Conservation (phyloP, 2,797 vertebrate genomes). For the Notolepis coatsorum region DNA sequence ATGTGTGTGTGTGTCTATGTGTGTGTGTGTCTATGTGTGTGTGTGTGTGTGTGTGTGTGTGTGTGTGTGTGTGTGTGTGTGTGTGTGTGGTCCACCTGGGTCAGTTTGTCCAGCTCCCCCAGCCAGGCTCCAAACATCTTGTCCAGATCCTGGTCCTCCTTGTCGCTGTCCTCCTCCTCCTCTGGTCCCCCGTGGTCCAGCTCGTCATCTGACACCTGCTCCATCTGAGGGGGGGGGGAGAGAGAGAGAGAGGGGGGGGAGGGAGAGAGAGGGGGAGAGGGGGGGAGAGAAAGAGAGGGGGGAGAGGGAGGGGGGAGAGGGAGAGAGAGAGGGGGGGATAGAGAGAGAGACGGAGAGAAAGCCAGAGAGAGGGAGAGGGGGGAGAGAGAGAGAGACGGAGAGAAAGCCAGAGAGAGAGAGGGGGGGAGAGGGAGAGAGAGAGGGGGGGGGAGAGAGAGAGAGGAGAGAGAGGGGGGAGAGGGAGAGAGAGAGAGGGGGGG, state of each 20-base stretch:
- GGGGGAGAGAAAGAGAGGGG: too few relatives aligned
- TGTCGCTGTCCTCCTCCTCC: conserved; percentile 95
- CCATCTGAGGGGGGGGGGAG: conserved; percentile 85
- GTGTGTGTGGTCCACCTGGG: conserved; percentile 93
- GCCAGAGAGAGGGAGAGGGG: too few relatives aligned
- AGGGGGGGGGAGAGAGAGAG: too few relatives aligned
- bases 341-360: too few relatives aligned
- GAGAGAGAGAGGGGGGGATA: too few relatives aligned
- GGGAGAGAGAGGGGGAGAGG: too few relatives aligned
- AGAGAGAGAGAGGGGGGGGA: background rate
- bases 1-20: background rate
- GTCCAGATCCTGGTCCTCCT: conserved; percentile 98
- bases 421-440: too few relatives aligned
- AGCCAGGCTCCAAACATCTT: conserved; percentile 99
- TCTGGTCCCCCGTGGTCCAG: conserved; percentile 94
- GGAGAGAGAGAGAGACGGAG: too few relatives aligned
- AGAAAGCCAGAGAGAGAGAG: too few relatives aligned
- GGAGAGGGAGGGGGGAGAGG: too few relatives aligned
- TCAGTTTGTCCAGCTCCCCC: conserved; percentile 96
- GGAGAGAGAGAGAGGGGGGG: too few relatives aligned
- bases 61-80: conserved; percentile 6
- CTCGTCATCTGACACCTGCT: conserved; percentile 97
- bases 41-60: background rate
- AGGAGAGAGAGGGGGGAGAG: too few relatives aligned
- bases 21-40: background rate